Base-by-base conservation (phyloP, 2,113 vertebrate species). In the Verasper variegatus region DNA sequence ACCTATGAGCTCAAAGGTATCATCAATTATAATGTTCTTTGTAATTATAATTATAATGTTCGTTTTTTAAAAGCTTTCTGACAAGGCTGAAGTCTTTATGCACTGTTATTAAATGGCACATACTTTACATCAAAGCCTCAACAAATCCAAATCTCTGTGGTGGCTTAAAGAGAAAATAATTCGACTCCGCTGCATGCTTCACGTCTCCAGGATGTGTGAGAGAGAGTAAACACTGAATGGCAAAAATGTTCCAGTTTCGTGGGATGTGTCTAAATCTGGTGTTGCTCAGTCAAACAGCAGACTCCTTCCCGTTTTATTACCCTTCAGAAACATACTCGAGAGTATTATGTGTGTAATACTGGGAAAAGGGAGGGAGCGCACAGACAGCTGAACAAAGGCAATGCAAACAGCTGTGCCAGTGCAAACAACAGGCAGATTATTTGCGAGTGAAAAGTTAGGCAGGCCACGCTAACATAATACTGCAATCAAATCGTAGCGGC, bases 301-400 rank as follows among this genome's bases (percentile, higher is more conserved):
- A 76, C 75, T 80, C 84, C 76, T 49, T 87, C 86, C 84, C 67
- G 6, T 80, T 89, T 89, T 86, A 88, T 84, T 76, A 81, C 78
- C 76, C 88, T 75, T 79, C 80, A 75, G 92, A 83, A 90, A 92
- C 88, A 86, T 74, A 74, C 85, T 86, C 80, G 15, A 45, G 82
- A 82, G 87, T 91, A 89, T 93, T 92, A 42, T 42, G 89, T 87
- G 89, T 87, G 90, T 91, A 87, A 92, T 88, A 88, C 69, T 83
- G 82, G 83, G 85, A 74, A 78, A 83, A 85, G 82, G 89, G 82
- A 88, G 88, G 84, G 82, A 85, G 75, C 14, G 49, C 49, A 68
- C 78, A 70, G 80, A 88, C 90, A 89, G 91, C 90, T 91, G 88
- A 90, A 90, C 89, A 90, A 92, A 92, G 90, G 89, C 87, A 84